Conservation (phyloP, 2,888 invertebrate species). For the Eupithecia subumbrata region DNA sequence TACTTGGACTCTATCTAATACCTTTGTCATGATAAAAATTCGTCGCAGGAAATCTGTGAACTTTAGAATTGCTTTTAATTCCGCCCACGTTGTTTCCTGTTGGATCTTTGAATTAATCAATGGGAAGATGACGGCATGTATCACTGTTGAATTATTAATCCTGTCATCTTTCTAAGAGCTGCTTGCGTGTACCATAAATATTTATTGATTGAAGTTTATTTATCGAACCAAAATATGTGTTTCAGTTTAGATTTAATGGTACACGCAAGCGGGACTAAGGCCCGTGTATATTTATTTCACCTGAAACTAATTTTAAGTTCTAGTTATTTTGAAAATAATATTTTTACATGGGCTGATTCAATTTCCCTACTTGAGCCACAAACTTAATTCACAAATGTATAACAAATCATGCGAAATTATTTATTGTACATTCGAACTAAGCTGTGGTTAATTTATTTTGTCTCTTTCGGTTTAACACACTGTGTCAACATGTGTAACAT, state of each 20-base stretch:
- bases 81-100: slow-evolving; percentile 33
- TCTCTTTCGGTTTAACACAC: slow-evolving; percentile 28
- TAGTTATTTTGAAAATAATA: neutral
- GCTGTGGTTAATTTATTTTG: slow-evolving; percentile 30
- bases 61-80: slow-evolving; percentile 6
- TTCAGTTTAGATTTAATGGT: neutral
- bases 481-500: slow-evolving; percentile 29
- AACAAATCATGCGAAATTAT: neutral
- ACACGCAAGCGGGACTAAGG: neutral
- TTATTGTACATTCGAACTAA: slow-evolving; percentile 16
- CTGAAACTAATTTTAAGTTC: neutral
- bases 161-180: slow-evolving; percentile 21
- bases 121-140: slow-evolving; percentile 37
- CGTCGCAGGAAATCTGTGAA: slow-evolving; percentile 23
- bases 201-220: neutral
- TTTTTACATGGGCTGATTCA: neutral
- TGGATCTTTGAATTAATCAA: slow-evolving; percentile 26
- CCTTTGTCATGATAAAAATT: slow-evolving; percentile 28
- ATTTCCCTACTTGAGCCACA: slow-evolving; percentile 12
- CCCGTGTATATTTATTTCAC: neutral
- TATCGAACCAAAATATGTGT: slow-evolving; percentile 1
- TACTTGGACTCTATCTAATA: slow-evolving; percentile 13
- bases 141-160: slow-evolving; percentile 12
- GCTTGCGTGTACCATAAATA: slow-evolving; percentile 1
- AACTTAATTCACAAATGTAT: slow-evolving; percentile 17